Percentiles rank a stretch among this genome's conserved stretches.
Evolutionary conservation across 2,797 vertebrate genomes (phyloP).

Genomic region (Eurystomus glaucurus): DNA sequence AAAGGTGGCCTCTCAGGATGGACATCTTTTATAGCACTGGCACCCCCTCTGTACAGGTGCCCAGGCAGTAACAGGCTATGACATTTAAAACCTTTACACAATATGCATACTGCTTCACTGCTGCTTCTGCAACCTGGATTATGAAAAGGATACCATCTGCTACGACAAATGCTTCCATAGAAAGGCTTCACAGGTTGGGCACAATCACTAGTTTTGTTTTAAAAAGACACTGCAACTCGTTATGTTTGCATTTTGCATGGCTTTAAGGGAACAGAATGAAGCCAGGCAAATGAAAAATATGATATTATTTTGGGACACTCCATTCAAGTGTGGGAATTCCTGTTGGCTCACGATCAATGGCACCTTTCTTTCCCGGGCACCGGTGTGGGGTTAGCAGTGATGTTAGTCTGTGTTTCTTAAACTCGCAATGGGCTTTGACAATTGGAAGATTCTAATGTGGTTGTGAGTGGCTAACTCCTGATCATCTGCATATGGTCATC

Average conservation of each 20-base stretch:
- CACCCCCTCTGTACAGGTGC: constrained; percentile 61
- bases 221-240: neutral
- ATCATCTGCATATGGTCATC: neutral
- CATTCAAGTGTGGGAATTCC: neutral
- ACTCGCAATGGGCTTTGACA: neutral
- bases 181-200: neutral
- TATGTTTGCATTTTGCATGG: neutral
- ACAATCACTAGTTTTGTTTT: neutral
- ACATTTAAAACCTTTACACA: constrained; percentile 75
- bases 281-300: neutral
- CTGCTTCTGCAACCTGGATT: constrained; percentile 26
- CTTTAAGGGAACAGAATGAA: neutral
- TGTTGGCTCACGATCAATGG: rapidly evolving
- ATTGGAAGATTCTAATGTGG: neutral
- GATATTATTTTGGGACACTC: neutral
- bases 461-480: neutral
- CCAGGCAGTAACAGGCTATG: constrained; percentile 43
- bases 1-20: neutral
- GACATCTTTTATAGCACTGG: neutral
- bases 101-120: constrained; percentile 35
- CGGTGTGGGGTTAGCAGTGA: neutral
- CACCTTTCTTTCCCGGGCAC: neutral
- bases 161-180: constrained; percentile 50
- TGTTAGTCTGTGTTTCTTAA: neutral
- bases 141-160: constrained; percentile 73